Conservation (phyloP, 2,888 invertebrate genomes). For the Cetonia aurata region DNA sequence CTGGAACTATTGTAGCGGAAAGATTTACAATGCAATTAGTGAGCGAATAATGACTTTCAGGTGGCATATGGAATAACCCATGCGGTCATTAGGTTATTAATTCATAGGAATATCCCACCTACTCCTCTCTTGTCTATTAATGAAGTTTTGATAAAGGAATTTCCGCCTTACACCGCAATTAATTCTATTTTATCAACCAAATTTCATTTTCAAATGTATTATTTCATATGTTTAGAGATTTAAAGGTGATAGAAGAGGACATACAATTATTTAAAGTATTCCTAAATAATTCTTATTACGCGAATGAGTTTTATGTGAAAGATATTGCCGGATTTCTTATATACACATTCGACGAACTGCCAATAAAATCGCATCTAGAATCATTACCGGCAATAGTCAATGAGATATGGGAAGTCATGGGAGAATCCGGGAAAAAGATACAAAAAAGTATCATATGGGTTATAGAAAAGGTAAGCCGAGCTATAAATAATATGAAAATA, state of each 20-base stretch:
- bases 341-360: slow-evolving; percentile 82
- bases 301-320: slow-evolving; percentile 87
- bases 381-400: slow-evolving; percentile 83
- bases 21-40: slow-evolving; percentile 39
- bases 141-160: too few species aligned
- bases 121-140: too few species aligned
- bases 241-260: slow-evolving; percentile 81
- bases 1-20: slow-evolving; percentile 24
- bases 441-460: slow-evolving; percentile 82
- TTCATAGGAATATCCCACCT: too few species aligned
- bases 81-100: too few species aligned
- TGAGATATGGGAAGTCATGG: slow-evolving; percentile 89
- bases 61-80: neutral
- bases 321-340: slow-evolving; percentile 79
- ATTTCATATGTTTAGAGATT: slow-evolving; percentile 65
- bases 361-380: slow-evolving; percentile 81
- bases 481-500: neutral
- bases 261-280: slow-evolving; percentile 77
- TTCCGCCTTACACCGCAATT: too few species aligned
- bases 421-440: slow-evolving; percentile 84
- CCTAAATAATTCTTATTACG: slow-evolving; percentile 81
- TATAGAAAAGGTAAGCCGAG: slow-evolving; percentile 72
- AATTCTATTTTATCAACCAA: too few species aligned
- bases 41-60: neutral
- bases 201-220: neutral